Evolutionary conservation across 1,140 invertebrate genomes (phyloP), one percentile per base, ranked within the genome.

Genomic region (Trissolcus basalis): DNA sequence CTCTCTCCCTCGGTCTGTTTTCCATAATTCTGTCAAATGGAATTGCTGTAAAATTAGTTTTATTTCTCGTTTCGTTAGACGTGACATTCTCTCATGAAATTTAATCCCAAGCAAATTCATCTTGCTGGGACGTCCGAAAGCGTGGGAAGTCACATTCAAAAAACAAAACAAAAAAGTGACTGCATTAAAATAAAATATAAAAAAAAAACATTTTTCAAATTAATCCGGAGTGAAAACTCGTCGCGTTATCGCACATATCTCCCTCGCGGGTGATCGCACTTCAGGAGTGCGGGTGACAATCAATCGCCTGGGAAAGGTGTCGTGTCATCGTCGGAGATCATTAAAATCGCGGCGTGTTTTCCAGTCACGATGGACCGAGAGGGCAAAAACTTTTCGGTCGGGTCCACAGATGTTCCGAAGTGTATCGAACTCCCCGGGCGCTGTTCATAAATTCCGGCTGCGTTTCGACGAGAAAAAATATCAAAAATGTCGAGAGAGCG

Each of bases 391-490:
- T 27, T 27, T 27, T 27, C 19, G 19, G 19, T 27, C 10, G 27
- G 5, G 12, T 14, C 11, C 27, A 33, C 48, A 33, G 49, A 13
- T 33, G 49, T 44, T 44, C 13, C 14, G 33, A 41, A 14, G 14
- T 44, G 12, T 44, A 44, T 44, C 7, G 12, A 14, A 44, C 43
- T 1, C 43, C 19, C 19, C 19, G 19, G 19, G 19, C 19, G 19
- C 15, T 19, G 13, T 51, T 51, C 58, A 61, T 61, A 50, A 50
- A 51, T 50, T 27, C 16, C 15, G 33, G 14, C 43, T 61, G 41
- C 43, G 50, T 51, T 61, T 41, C 6, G n/a, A n/a, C 36, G 36
- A 9, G 36, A 39, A 13, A 13, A 61, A 43, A 32, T 43, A 61
- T 51, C 19, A 50, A 61, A 51, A 48, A 35, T 13, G 39, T 45